Base-by-base conservation (phyloP, 2,797 vertebrate genomes). In the Cottoperca gobio region DNA sequence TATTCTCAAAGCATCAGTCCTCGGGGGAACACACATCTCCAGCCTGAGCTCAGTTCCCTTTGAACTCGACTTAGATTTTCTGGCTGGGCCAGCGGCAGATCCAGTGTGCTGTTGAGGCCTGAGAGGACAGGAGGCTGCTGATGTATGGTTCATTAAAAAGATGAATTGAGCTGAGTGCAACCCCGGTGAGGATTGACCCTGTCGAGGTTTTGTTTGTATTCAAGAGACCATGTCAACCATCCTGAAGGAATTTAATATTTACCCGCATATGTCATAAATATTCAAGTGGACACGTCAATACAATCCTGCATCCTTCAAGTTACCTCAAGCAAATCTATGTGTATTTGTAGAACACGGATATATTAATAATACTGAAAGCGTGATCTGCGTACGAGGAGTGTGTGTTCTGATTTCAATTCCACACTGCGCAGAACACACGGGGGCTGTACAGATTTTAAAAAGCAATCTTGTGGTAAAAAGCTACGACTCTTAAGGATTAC, bases 21-120 rank as follows among this genome's bases (percentile, higher is more conserved):
- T 74, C 3, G 2, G 46, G 68, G 79, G 86, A 70, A 63, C 48
- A 19, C 62, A 39, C 63, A 37, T 62, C 54, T 72, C 59, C 76
- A 78, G 72, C 73, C 61, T 62, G 71, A 83, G 74, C 70, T 76
- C 70, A 12, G 62, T 72, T 85, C 66, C 62, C 78, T 93, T 94
- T 93, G 90, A 94, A 92, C 83, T 89, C 73, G 13, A 62, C 77
- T 81, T 79, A 78, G 33, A 86, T 74, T 88, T 79, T 61, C 62
- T 59, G 24, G 1, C 81, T 13, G 49, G 81, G 78, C 73, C 62
- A 39, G 49, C 10, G 35, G 87, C 80, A 73, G 57, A 84, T 82
- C 81, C 39, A 54, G 61, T 66, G 68, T 35, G 71, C 73, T 76
- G 58, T 73, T 63, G 58, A 60, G 72, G 65, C 39, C 26, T 40